Percentiles rank a stretch among this genome's conserved stretches.
Conservation (phyloP, 2,888 invertebrate genomes). For the Catocala nupta region DNA sequence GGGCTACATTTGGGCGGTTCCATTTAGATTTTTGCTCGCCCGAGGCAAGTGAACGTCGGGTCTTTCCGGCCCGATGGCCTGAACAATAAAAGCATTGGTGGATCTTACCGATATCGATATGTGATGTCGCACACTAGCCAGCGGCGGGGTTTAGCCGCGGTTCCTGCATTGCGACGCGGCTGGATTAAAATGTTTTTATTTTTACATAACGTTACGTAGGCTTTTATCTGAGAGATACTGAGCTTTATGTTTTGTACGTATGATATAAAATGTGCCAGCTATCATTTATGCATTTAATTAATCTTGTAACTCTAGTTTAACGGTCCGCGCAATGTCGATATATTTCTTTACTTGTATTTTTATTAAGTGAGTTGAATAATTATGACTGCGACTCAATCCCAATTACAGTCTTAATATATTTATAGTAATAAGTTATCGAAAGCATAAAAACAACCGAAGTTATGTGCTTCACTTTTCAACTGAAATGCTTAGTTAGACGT, state of each 20-base stretch:
- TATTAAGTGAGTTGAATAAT: no score
- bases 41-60: constrained; percentile 48
- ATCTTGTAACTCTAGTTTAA: no score
- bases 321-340: no score
- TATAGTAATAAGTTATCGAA: no score
- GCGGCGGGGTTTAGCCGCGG: constrained; percentile 68
- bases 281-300: not conserved
- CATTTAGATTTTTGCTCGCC: constrained; percentile 69
- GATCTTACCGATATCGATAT: constrained; percentile 77
- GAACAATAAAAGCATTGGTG: constrained; percentile 76
- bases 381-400: no score
- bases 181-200: constrained; percentile 49
- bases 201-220: constrained; percentile 36
- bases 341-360: no score
- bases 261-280: no score
- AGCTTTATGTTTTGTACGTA: constrained; percentile 7
- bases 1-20: constrained; percentile 59
- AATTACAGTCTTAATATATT: no score
- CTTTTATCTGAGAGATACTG: constrained; percentile 30
- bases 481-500: no score
- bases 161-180: constrained; percentile 58
- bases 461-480: no score
- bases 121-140: constrained; percentile 72
- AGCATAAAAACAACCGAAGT: no score
- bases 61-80: constrained; percentile 58